Base-by-base conservation (phyloP, 2,888 invertebrate genomes). In the Lydus trimaculatus region DNA sequence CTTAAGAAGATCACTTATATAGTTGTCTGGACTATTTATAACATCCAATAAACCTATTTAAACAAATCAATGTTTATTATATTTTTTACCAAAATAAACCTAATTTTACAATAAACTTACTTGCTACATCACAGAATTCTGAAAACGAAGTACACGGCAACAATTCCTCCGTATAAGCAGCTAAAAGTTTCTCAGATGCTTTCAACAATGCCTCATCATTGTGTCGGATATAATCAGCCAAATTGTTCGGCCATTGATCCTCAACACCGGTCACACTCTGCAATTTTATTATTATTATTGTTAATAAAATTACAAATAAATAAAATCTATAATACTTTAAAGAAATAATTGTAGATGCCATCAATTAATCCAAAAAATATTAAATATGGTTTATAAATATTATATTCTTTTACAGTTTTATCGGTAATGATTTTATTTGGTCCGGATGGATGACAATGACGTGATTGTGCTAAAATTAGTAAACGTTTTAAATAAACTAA, bases 51-150 rank as follows among this genome's bases (percentile, higher is more conserved):
- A 85, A 84, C 88, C 90, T 90, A 81, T 87, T 70, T 76, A 72
- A 70, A 78, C 74, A 67, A 43, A 68, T 25, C 20, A 48, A 5
- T 13, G 7, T n/a, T 52, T 39, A 66, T 52, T 48, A 1, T 62
- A 64, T 56, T 61, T 13, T 63, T 58, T n/a, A n/a, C n/a, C 1
- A 15, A 61, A 52, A 36, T 31, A 63, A 59, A 58, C 33, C 39
- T 33, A 67, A 43, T 61, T n/a, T n/a, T n/a, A n/a, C 69, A 67
- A 61, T 31, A 64, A 72, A 60, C 86, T 84, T 84, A 90, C 96
- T 96, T 77, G 92, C 90, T 75, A 97, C 95, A 90, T 98, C 98
- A 86, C 94, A 95, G 88, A 96, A 96, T 87, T 98, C 98, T 8
- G 89, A 90, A 85, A 98, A 94, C 17, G 95, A 94, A 71, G 95